phyloP scores from a whole-genome alignment of 1,140 invertebrate genomes.

The Plectrocnemia conspersa region DNA sequence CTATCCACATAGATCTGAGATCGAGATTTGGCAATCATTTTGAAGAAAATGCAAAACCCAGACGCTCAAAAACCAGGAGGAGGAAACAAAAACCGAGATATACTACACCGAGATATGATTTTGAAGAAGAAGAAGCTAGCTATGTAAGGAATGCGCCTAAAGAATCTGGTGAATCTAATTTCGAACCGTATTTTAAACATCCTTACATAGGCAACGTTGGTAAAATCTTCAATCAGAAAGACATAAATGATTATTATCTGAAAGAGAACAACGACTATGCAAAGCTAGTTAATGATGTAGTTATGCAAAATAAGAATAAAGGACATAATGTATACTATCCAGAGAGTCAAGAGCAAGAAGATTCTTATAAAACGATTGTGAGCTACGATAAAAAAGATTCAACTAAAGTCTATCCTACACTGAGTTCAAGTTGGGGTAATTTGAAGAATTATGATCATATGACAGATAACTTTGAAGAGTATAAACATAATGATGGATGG shows the following conservation, averaged over 20 bases:
- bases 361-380: conserved; percentile 8
- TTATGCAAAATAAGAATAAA: background rate
- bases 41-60: background rate
- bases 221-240: conserved; percentile 26
- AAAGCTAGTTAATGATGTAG: conserved; percentile 19
- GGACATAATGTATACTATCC: background rate
- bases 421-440: conserved; percentile 6
- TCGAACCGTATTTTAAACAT: conserved; percentile 11
- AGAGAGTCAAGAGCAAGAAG: background rate
- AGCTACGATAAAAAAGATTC: conserved; percentile 13
- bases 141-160: too few species aligned
- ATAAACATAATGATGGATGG: too few species aligned
- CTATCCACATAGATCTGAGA: background rate
- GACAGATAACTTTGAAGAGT: too few species aligned
- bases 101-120: conserved; percentile 8
- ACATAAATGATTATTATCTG: conserved; percentile 26
- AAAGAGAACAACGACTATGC: conserved; percentile 21
- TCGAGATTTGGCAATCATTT: background rate
- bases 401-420: background rate
- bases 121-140: background rate
- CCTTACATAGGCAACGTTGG: conserved; percentile 8
- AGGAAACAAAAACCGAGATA: conserved; percentile 2
- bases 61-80: conserved; percentile 2
- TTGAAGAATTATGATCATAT: conserved; percentile 1
- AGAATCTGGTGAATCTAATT: background rate